Percentiles rank a stretch among this genome's conserved stretches.
Evolutionary conservation across 2,888 invertebrate genomes (phyloP).

Genomic region (Phortica okadai): DNA sequence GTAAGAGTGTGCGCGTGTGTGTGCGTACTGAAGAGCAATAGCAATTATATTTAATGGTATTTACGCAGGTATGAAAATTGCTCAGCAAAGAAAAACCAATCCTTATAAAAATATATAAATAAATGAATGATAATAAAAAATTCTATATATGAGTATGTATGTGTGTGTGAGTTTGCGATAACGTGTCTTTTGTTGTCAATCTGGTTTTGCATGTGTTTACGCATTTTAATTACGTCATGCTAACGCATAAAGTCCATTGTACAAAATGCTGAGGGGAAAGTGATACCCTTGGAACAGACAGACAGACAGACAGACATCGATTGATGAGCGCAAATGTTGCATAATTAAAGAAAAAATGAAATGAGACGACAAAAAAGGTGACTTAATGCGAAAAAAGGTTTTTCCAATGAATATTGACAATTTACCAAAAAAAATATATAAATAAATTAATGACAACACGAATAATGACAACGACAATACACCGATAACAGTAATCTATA

Average conservation of each 20-base stretch:
- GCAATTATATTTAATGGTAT: conserved; percentile 10
- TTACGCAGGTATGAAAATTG: background rate
- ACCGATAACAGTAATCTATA: too few species aligned
- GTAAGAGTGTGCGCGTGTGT: background rate
- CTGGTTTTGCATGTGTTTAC: too few species aligned
- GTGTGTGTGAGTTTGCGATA: too few species aligned
- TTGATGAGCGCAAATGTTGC: background rate
- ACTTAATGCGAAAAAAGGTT: too few species aligned
- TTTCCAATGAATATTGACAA: too few species aligned
- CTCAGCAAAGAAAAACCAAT: background rate
- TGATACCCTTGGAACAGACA: background rate
- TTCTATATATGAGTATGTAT: too few species aligned
- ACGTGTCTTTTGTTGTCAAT: too few species aligned
- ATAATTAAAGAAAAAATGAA: background rate
- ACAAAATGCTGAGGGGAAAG: background rate
- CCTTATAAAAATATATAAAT: background rate
- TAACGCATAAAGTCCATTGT: too few species aligned
- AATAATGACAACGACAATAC: too few species aligned
- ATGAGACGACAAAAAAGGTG: background rate
- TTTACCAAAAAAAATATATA: too few species aligned
- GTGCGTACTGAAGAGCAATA: background rate
- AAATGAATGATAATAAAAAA: background rate
- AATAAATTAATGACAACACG: too few species aligned
- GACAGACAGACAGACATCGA: background rate
- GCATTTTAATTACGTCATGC: too few species aligned